Base-by-base conservation (phyloP, 2,113 vertebrate species). In the Phalacrocorax aristotelis region DNA sequence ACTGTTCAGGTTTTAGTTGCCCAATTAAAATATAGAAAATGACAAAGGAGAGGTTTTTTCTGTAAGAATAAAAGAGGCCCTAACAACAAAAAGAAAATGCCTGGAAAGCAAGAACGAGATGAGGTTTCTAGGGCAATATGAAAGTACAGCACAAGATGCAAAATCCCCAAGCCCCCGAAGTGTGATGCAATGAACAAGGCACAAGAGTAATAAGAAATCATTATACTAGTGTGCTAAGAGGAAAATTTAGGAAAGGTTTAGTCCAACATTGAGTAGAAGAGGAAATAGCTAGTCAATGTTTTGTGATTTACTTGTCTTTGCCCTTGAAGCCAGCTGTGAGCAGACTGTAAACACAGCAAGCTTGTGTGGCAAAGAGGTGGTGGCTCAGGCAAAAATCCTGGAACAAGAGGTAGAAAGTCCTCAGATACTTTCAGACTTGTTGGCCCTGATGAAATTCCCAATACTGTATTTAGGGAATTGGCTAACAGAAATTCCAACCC, bases 91-190 rank as follows among this genome's bases (percentile, higher is more conserved):
- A 90, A 83, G 34, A 90, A 93, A 93, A 75, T 80, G 90, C 78
- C 58, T 91, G 84, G 83, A 96, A 94, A 97, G 69, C 0, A 8
- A 87, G 83, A 66, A 83, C 78, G 38, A 88, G 85, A 90, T 65
- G 54, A 83, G 66, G 49, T 94, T 97, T 96, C 92, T 93, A 96
- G 78, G 75, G 82, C 78, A 83, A 82, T 93, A 87, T 44, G 19
- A 90, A 72, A 95, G 82, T 46, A 80, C 34, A 95, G 70, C 14
- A 65, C 30, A 79, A 95, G 61, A 96, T 69, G 54, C 44, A 85
- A 95, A 93, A 74, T 93, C 90, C 78, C 92, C 58, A 69, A 88
- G 70, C 74, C 71, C 90, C 95, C 4, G 34, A 64, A 94, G 70
- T 0, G 0, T 91, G 79, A 94, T n/a, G 82, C 85, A 83, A 95